These are phyloP conservation scores for Aphelocoma californica DNA, from an alignment of 2,797 vertebrate species.

Conservation along the genomic window DNA sequence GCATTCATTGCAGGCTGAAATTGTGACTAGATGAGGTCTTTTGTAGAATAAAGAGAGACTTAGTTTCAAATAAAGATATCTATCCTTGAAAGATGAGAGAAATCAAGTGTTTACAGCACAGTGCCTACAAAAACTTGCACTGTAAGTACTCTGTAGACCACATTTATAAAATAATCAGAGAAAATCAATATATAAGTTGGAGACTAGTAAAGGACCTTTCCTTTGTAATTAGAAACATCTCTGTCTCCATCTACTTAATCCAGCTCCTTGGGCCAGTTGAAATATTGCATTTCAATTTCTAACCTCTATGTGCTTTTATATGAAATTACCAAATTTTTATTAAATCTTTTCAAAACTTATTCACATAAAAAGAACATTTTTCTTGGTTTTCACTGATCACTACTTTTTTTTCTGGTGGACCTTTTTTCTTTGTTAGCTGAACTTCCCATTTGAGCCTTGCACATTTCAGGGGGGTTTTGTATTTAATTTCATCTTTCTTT, in stretches of 20 bases:
- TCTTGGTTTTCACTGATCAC: neutral
- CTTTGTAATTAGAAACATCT: neutral
- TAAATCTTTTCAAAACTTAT: neutral
- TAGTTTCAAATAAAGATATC: constrained; percentile 21
- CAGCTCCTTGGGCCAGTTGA: neutral
- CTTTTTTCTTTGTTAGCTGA: neutral
- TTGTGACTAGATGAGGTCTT: constrained; percentile 23
- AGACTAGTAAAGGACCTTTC: neutral
- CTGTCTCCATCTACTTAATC: neutral
- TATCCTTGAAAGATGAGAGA: neutral
- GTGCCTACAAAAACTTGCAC: neutral
- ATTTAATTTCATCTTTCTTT: neutral
- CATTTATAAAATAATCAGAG: neutral
- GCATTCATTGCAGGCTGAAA: constrained; percentile 26
- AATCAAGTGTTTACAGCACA: neutral
- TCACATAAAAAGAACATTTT: neutral
- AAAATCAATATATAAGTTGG: neutral
- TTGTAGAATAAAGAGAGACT: constrained; percentile 19
- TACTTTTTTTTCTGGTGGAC: neutral
- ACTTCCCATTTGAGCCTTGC: neutral
- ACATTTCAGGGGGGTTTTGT: neutral
- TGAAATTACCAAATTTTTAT: neutral
- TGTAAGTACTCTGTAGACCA: neutral
- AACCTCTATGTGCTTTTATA: neutral
- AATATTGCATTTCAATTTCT: neutral